Conservation (phyloP, 2,797 vertebrate species). For the Falco novaeseelandiae region DNA sequence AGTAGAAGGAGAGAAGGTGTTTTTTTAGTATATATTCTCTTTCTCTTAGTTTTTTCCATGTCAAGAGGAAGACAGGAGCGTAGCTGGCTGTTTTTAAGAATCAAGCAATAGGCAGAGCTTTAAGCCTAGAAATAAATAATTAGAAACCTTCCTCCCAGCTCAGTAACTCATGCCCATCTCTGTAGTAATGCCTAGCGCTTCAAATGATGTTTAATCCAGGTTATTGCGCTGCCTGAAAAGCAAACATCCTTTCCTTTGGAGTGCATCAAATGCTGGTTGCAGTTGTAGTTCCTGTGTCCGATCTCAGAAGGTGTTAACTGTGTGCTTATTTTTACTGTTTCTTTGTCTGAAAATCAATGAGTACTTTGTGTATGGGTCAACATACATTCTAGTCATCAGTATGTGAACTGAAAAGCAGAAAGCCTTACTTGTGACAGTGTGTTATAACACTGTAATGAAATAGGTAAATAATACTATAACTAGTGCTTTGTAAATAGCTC, state of each 20-base stretch:
- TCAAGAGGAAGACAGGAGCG: not conserved
- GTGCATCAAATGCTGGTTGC: not conserved
- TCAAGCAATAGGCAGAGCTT: not conserved
- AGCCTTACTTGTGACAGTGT: accelerated
- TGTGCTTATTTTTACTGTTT: not conserved
- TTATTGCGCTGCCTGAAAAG: not conserved
- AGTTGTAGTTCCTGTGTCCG: not conserved
- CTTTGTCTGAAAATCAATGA: not conserved
- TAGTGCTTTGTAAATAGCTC: not conserved
- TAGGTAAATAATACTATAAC: not conserved
- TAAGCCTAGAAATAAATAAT: not conserved
- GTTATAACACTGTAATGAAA: not conserved
- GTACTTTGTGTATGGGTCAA: not conserved
- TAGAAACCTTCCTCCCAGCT: not conserved
- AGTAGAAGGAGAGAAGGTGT: not conserved
- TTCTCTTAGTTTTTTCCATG: not conserved
- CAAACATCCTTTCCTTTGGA: not conserved
- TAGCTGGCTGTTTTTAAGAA: not conserved
- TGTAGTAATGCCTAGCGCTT: not conserved
- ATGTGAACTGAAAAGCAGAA: not conserved
- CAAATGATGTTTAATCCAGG: not conserved
- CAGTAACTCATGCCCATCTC: not conserved
- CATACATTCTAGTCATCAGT: not conserved
- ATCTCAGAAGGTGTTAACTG: not conserved
- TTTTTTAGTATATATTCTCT: not conserved